Evolutionary conservation across 1,140 invertebrate species (phyloP), one percentile per base, ranked within the genome.

Genomic region (Hirudo medicinalis): DNA sequence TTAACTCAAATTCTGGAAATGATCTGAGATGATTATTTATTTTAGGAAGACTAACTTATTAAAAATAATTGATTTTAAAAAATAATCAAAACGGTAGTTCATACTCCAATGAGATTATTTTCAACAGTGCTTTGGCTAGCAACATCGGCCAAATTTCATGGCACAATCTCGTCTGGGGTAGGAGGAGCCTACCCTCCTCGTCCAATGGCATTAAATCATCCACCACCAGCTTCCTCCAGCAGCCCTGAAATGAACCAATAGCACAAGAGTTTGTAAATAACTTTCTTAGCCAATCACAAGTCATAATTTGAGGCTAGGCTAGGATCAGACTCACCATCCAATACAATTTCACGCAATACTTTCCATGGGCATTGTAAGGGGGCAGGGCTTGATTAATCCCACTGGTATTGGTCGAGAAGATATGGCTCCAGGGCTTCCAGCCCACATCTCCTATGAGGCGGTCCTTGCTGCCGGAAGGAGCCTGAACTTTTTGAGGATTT

Each of bases 61-160:
- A 36, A 66, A 19, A 68, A 11, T n/a, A 11, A 67, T 71, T 71
- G 27, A 25, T 20, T 11, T 9, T 71, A 32, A 25, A 40, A 22
- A 36, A 4, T 66, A 71, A 20, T 66, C 5, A 67, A 71, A 63
- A 63, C 15, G 6, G 22, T 11, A 22, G 25, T 40, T 78, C 79
- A 76, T 78, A 83, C 81, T 82, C 80, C 9, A 83, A 76, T 54
- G 81, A 78, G 67, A 81, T 79, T 36, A 82, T 76, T 76, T 83
- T 83, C 29, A 83, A 76, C 9, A 83, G 75, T 36, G 79, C 82
- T 73, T 83, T 83, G 20, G 79, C 77, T 11, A 83, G 75, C 20
- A 83, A 49, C 77, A 83, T 78, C 17, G 82, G 81, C 82, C 82
- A 83, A 9, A 83, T 69, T 75, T 83, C 82, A 75, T 82, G 76